Percentiles rank a stretch among this genome's conserved stretches.
Conservation (phyloP, 1,140 invertebrate species). For the Drosophila ananassae region DNA sequence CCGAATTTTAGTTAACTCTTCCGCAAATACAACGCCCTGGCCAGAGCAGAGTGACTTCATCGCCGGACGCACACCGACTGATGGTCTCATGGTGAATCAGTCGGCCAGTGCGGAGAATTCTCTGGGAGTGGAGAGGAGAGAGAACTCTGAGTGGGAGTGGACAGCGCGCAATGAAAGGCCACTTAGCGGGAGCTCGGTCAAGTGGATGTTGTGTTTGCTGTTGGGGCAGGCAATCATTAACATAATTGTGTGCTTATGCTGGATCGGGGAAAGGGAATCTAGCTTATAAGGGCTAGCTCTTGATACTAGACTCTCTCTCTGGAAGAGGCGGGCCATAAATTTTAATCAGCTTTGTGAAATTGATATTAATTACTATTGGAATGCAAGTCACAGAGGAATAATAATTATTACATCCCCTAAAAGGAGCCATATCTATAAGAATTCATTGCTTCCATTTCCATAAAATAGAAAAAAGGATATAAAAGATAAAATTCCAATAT, state of each 20-base stretch:
- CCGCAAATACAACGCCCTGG: slow-evolving; percentile 60
- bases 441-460: too few species aligned
- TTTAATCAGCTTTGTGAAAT: slow-evolving; percentile 31
- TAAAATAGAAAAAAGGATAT: too few species aligned
- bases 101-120: slow-evolving; percentile 25
- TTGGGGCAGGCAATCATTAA: slow-evolving; percentile 56
- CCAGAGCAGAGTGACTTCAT: slow-evolving; percentile 62
- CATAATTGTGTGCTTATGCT: slow-evolving; percentile 63
- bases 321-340: slow-evolving; percentile 25
- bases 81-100: slow-evolving; percentile 37
- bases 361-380: slow-evolving; percentile 25
- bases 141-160: slow-evolving; percentile 36
- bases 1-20: slow-evolving; percentile 5
- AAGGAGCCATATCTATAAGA: too few species aligned
- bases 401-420: background rate
- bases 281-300: slow-evolving; percentile 9
- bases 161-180: slow-evolving; percentile 16
- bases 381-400: slow-evolving; percentile 18
- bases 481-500: too few species aligned
- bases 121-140: slow-evolving; percentile 22
- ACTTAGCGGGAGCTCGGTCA: slow-evolving; percentile 41
- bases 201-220: slow-evolving; percentile 48
- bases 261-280: slow-evolving; percentile 4
- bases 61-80: slow-evolving; percentile 56
- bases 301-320: background rate